Percentiles rank a stretch among this genome's conserved stretches.
These are phyloP conservation scores for Sarcophaga peregrina DNA, from an alignment of 1,140 invertebrate species.

Conservation along the genomic window DNA sequence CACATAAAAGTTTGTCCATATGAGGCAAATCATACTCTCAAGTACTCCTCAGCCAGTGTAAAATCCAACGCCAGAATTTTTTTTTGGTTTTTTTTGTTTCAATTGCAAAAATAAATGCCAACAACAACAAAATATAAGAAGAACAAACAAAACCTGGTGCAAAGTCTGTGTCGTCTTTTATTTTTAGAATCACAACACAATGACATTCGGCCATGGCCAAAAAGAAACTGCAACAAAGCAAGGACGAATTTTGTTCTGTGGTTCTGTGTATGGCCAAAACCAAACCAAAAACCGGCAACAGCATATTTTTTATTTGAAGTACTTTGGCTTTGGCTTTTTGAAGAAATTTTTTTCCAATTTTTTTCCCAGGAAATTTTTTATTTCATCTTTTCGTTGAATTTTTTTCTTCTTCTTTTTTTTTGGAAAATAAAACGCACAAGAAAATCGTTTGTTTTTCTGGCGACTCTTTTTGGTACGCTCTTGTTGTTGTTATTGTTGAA, in stretches of 20 bases:
- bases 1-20: neutral
- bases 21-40: neutral
- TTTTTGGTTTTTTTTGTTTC: no score
- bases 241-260: constrained; percentile 25
- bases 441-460: constrained; percentile 5
- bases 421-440: neutral
- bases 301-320: constrained; percentile 22
- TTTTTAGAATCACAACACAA: constrained; percentile 34
- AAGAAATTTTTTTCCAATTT: no score
- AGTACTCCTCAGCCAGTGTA: no score
- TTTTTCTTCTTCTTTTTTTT: constrained; percentile 18
- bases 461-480: neutral
- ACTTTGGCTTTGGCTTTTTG: neutral
- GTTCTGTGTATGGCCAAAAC: constrained; percentile 30
- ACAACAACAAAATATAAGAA: neutral
- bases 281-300: neutral
- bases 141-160: neutral
- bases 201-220: constrained; percentile 38
- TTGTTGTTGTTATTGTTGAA: neutral
- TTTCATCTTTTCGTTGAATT: neutral
- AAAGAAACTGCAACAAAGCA: constrained; percentile 42
- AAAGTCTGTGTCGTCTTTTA: constrained; percentile 23
- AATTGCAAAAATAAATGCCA: no score
- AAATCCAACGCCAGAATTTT: no score
- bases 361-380: no score